Evolutionary conservation across 2,888 invertebrate genomes (phyloP), one percentile per base, ranked within the genome.

Genomic region (Cynaeus angustus): DNA sequence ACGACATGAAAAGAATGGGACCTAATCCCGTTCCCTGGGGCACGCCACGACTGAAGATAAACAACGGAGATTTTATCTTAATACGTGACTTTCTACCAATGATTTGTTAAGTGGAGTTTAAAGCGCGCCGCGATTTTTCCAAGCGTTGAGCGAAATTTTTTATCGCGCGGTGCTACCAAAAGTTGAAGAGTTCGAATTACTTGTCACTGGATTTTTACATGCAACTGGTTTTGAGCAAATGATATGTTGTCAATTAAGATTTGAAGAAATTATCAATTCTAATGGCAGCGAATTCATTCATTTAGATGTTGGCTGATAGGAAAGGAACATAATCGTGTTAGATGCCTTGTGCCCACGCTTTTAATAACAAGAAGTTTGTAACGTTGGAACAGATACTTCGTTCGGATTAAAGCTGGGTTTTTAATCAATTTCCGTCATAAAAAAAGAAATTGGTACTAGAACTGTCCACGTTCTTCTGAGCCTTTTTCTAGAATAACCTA

Each of bases 31-130:
- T 55, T 3, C 16, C 55, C 38, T 55, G 55, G 38, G 55, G 55
- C 55, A 14, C 55, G 33, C 55, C 55, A 55, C 55, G 55, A 55
- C 30, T n/a, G 38, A 13, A 37, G 55, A 52, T 52, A 52, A 52
- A 52, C 52, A 33, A 48, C 48, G 12, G 52, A 12, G 52, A 55
- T 55, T 38, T 55, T 38, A 55, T 55, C 55, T 14, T 10, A 38
- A 53, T 55, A 38, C 55, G 55, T 55, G 55, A 55, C 55, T 55
- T 38, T 55, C 55, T 55, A 55, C 55, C 13, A 55, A 55, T 55
- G 55, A 55, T 37, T 37, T 55, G 55, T 55, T 55, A 38, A 55
- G 52, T 52, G 52, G 8, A 30, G 30, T 33, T 52, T 52, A 52
- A 46, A 14, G 30, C 52, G 14, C 30, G 52, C 52, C 12, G 30